phyloP scores from a whole-genome alignment of 2,888 invertebrate species.

The Meloe dianella region DNA sequence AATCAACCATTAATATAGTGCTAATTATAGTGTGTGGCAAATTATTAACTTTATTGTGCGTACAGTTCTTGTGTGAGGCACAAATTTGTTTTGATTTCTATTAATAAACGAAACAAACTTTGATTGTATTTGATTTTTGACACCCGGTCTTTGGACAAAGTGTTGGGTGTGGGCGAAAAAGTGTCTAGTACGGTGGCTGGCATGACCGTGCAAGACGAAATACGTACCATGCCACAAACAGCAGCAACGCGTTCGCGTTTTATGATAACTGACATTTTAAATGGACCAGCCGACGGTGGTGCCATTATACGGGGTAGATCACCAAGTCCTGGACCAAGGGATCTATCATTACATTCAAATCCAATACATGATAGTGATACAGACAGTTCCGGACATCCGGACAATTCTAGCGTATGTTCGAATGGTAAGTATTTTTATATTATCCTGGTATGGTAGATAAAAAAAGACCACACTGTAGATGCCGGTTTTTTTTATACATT shows the following conservation, averaged over 20 bases:
- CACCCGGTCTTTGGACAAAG: constrained; percentile 42
- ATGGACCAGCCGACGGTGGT: constrained; percentile 65
- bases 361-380: constrained; percentile 62
- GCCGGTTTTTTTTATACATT: neutral
- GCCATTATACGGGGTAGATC: constrained; percentile 60
- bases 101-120: neutral
- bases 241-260: constrained; percentile 75
- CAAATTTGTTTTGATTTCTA: neutral
- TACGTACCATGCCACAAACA: constrained; percentile 57
- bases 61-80: neutral
- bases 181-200: constrained; percentile 58
- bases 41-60: neutral
- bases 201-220: constrained; percentile 61
- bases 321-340: constrained; percentile 65
- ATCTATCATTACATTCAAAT: constrained; percentile 61
- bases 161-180: constrained; percentile 57
- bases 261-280: constrained; percentile 89
- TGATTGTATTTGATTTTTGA: no score
- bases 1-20: neutral
- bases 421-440: constrained; percentile 59
- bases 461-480: neutral
- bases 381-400: constrained; percentile 63
- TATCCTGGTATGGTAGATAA: no score
- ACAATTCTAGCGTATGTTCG: constrained; percentile 63
- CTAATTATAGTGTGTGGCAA: neutral